These are phyloP conservation scores for Eupithecia exiguata DNA, from an alignment of 2,888 invertebrate genomes.

Conservation along the genomic window DNA sequence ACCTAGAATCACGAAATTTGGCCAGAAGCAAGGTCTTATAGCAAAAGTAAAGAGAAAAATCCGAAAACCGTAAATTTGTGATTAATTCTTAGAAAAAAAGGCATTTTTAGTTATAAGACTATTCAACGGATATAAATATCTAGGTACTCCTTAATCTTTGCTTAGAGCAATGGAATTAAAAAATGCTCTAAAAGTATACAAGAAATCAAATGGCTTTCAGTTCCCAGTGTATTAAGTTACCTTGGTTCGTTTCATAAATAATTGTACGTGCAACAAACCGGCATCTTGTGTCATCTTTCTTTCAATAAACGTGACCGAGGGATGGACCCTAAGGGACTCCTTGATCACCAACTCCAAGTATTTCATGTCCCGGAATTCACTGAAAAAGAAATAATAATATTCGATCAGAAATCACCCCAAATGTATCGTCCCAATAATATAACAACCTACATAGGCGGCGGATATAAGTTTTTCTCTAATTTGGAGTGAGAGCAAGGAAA, in stretches of 20 bases:
- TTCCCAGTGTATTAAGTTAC: background rate
- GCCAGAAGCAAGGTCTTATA: too few relatives aligned
- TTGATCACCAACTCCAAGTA: constrained; percentile 81
- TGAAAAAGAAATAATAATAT: constrained; percentile 37
- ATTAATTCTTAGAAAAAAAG: too few relatives aligned
- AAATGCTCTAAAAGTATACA: background rate
- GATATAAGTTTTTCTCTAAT: too few relatives aligned
- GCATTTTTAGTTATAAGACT: too few relatives aligned
- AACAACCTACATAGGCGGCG: too few relatives aligned
- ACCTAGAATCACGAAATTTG: too few relatives aligned
- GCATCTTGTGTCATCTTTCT: constrained; percentile 66
- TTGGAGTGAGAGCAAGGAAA: too few relatives aligned
- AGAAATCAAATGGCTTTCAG: background rate
- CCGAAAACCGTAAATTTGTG: too few relatives aligned
- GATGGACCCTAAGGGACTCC: constrained; percentile 79
- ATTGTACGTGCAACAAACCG: constrained; percentile 43
- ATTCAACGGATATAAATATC: too few relatives aligned
- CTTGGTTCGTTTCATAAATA: background rate
- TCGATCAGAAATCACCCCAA: background rate
- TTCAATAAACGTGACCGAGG: constrained; percentile 78
- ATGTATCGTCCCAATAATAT: too few relatives aligned
- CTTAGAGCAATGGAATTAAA: background rate
- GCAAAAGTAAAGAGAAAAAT: too few relatives aligned
- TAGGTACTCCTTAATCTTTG: background rate
- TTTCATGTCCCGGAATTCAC: constrained; percentile 79